These are phyloP conservation scores for Moxostoma hubbsi DNA, from an alignment of 2,797 vertebrate genomes.

Conservation along the genomic window DNA sequence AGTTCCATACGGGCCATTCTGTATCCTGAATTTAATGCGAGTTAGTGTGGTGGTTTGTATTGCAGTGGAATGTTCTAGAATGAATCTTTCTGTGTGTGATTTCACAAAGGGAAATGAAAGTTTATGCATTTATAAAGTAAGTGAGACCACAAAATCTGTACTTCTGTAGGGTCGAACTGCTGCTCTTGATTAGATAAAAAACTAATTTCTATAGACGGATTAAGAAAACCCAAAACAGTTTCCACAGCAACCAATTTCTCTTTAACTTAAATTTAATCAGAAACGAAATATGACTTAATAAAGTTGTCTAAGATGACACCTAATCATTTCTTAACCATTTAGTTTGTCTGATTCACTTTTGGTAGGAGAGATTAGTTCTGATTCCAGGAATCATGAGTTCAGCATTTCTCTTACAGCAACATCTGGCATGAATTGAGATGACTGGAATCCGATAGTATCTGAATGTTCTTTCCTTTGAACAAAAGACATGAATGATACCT, in stretches of 20 bases:
- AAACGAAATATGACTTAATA: no score
- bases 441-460: constrained; percentile 12
- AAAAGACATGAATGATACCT: no score
- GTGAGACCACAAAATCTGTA: not conserved
- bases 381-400: constrained; percentile 4
- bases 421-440: constrained; percentile 13
- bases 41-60: constrained; percentile 20
- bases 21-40: not conserved
- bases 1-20: not conserved
- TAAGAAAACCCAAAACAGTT: not conserved
- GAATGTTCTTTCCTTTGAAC: not conserved
- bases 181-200: constrained; percentile 11
- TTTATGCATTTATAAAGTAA: constrained; percentile 16
- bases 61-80: constrained; percentile 2
- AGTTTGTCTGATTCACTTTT: not conserved
- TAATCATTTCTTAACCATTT: no score
- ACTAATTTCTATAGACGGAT: not conserved
- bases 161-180: constrained; percentile 6
- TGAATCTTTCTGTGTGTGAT: not conserved
- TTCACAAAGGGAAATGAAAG: not conserved
- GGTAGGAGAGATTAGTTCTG: not conserved
- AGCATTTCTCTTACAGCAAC: constrained; percentile 23
- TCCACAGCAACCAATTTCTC: not conserved
- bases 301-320: no score
- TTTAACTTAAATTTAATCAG: no score